These are phyloP conservation scores for Falcaria lacertinaria DNA, from an alignment of 2,888 invertebrate genomes.

Conservation along the genomic window DNA sequence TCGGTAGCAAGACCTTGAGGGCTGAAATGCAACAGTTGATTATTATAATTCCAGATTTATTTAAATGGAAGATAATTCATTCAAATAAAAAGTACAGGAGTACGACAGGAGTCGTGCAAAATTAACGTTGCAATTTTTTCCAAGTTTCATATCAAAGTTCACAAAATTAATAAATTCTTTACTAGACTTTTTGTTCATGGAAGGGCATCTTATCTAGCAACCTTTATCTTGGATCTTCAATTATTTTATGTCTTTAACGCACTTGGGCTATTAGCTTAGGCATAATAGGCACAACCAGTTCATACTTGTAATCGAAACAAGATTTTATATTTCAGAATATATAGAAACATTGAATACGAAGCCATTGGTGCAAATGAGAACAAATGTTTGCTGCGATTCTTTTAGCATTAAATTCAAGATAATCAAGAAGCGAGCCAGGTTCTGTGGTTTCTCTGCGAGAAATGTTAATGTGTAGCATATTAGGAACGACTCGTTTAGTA, in stretches of 20 bases:
- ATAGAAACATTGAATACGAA: too few relatives aligned
- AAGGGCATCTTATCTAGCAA: background rate
- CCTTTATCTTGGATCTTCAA: background rate
- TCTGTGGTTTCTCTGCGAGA: constrained; percentile 17
- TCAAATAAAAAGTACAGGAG: too few relatives aligned
- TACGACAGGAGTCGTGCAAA: too few relatives aligned
- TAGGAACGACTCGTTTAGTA: constrained; percentile 18
- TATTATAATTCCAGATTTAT: constrained; percentile 29
- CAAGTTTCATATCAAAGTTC: background rate
- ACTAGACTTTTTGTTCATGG: too few relatives aligned
- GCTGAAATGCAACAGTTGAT: constrained; percentile 23
- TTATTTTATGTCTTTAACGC: background rate
- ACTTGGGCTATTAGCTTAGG: background rate
- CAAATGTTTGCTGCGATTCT: background rate
- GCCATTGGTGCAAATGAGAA: background rate
- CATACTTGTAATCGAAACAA: background rate
- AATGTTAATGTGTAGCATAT: too few relatives aligned
- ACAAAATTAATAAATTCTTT: too few relatives aligned
- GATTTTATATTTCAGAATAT: background rate
- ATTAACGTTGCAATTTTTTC: background rate
- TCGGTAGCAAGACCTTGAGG: constrained; percentile 27
- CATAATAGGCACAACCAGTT: background rate
- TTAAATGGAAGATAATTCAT: background rate
- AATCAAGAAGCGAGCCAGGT: background rate
- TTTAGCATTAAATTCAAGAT: background rate